Conservation (phyloP, 2,113 vertebrate species). For the Anthoscopus minutus region DNA sequence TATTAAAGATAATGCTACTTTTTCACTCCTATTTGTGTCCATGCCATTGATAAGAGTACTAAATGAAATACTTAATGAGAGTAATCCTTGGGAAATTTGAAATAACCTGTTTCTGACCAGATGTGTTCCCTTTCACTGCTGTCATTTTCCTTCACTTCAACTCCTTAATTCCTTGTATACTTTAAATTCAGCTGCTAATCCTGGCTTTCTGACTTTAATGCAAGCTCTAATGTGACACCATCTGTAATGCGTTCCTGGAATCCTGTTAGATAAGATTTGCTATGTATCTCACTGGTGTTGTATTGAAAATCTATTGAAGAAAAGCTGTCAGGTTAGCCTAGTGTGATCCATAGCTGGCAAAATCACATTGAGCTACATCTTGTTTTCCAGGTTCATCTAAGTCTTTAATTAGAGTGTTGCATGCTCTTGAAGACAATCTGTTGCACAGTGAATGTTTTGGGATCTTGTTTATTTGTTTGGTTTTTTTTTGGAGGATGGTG, state of each 20-base stretch:
- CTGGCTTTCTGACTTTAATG: background rate
- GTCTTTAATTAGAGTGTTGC: background rate
- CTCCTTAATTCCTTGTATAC: background rate
- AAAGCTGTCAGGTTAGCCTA: background rate
- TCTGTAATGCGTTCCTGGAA: background rate
- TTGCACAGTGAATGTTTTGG: background rate
- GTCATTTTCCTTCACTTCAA: background rate
- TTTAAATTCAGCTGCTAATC: slow-evolving; percentile 12
- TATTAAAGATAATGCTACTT: background rate
- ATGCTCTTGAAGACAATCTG: background rate
- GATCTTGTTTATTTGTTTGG: background rate
- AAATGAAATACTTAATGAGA: background rate
- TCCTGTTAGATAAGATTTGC: background rate
- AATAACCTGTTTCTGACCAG: background rate
- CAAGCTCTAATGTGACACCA: background rate
- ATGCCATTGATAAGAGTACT: background rate
- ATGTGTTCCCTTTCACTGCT: background rate
- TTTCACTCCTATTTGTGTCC: background rate
- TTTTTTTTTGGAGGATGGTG: background rate
- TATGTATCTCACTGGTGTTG: background rate
- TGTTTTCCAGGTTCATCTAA: background rate
- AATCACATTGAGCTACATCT: background rate
- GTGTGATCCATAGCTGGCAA: background rate
- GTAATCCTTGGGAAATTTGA: background rate
- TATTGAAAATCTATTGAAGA: slow-evolving; percentile 24